Conservation (phyloP, 1,140 invertebrate genomes). For the Leptopilina boulardi region DNA sequence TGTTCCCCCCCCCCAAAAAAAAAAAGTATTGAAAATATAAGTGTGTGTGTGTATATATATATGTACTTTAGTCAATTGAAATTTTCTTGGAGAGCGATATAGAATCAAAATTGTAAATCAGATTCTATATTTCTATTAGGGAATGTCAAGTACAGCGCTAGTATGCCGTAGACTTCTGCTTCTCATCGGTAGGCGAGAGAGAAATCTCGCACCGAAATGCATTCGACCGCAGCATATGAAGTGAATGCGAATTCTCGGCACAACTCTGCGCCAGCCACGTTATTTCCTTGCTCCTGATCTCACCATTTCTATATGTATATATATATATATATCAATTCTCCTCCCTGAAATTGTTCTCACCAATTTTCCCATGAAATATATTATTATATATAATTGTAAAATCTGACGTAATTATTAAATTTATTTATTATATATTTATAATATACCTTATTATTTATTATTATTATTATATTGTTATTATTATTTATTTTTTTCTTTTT, state of each 20-base stretch:
- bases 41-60: too few species aligned
- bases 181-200: constrained; percentile 29
- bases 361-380: neutral
- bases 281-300: constrained; percentile 27
- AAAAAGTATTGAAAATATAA: neutral
- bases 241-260: constrained; percentile 24
- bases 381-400: too few species aligned
- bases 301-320: neutral
- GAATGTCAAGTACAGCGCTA: constrained; percentile 23
- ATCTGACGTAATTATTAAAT: too few species aligned
- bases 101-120: constrained; percentile 26
- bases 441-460: too few species aligned
- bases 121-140: constrained; percentile 34
- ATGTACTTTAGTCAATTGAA: constrained; percentile 8
- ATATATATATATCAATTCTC: too few species aligned
- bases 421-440: too few species aligned
- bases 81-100: neutral
- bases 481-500: too few species aligned
- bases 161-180: constrained; percentile 8
- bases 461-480: too few species aligned
- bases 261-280: constrained; percentile 19
- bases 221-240: constrained; percentile 29
- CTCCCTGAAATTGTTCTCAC: constrained; percentile 1
- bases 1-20: too few species aligned
- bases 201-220: constrained; percentile 30